Evolutionary conservation across 2,113 vertebrate species (phyloP).

Genomic region (Podarcis muralis): DNA sequence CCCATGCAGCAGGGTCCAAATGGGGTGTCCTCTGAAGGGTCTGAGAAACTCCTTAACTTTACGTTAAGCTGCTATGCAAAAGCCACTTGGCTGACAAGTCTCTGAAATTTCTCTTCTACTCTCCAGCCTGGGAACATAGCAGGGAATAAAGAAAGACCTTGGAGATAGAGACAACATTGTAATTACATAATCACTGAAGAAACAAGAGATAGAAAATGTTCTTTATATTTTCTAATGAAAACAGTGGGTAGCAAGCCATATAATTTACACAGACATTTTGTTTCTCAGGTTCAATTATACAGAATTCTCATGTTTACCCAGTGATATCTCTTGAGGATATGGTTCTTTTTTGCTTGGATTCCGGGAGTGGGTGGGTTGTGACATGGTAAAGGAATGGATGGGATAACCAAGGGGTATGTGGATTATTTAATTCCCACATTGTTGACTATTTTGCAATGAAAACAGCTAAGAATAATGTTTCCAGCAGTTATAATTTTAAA

Average conservation of each 20-base stretch:
- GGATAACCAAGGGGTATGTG: background rate
- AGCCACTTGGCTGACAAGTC: background rate
- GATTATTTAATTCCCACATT: conserved; percentile 46
- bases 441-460: conserved; percentile 41
- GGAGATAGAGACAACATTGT: background rate
- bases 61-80: background rate
- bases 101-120: background rate
- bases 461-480: conserved; percentile 31
- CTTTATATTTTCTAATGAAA: background rate
- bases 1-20: background rate
- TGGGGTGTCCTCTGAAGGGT: background rate
- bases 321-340: background rate
- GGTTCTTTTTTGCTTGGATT: background rate
- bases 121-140: background rate
- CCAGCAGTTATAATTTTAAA: conserved; percentile 31
- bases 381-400: conserved; percentile 7
- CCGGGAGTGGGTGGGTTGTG: background rate
- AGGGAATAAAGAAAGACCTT: background rate
- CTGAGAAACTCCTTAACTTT: background rate
- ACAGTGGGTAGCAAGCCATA: conserved; percentile 8
- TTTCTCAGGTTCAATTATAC: background rate
- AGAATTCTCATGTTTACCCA: background rate
- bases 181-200: background rate
- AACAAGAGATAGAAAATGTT: background rate
- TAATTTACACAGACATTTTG: background rate